Base-by-base conservation (phyloP, 23 tunicate species). In the Trididemnum nubilum region DNA sequence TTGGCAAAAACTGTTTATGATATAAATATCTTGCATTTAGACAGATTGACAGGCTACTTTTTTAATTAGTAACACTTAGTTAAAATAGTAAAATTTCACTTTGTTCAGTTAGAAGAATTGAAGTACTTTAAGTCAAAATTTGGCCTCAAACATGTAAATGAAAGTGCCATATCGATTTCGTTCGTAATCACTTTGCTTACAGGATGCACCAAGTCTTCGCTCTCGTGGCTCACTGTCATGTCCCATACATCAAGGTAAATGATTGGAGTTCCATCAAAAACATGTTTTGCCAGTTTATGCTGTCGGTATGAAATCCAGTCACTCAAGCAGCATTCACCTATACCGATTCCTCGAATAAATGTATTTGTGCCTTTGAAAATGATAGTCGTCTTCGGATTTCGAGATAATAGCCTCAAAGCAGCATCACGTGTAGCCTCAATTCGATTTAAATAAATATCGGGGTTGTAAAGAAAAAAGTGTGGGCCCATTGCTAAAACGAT, bases 201-300 rank as follows among this genome's bases (percentile, higher is more conserved):
- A 1, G 87, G 87, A 65, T 83, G 87, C 59, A 73, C 60, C 60
- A 73, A 73, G 24, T 83, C 87, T 22, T 59, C 37, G 37, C 87
- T 73, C 18, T 78, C 34, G 35, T 85, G 90, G 33, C 83, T 39
- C 2, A 28, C 73, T 1, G 90, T 51, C 83, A 85, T 85, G 72
- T 89, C 88, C 87, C 83, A 89, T 34, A 84, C 61, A 35, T 89
- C 88, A 21, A 89, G 52, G 51, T 51, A 78, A 34, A 89, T 65
- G 4, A 89, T 49, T 0, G 85, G 58, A 21, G 44, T 80, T 33
- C 34, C 39, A 25, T 78, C 77, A n/a, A 85, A 78, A 24, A 85
- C 28, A 22, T 52, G 57, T 21, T 82, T 69, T 52, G 90, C 90
- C 23, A 85, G 64, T 23, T 40, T 79, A 76, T 85, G 73, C n/a